A percentile compares a stretch with the other conserved stretches of the same genome.
Evolutionary conservation across 2,113 vertebrate species (phyloP).

Genomic region (Ciconia stormi): DNA sequence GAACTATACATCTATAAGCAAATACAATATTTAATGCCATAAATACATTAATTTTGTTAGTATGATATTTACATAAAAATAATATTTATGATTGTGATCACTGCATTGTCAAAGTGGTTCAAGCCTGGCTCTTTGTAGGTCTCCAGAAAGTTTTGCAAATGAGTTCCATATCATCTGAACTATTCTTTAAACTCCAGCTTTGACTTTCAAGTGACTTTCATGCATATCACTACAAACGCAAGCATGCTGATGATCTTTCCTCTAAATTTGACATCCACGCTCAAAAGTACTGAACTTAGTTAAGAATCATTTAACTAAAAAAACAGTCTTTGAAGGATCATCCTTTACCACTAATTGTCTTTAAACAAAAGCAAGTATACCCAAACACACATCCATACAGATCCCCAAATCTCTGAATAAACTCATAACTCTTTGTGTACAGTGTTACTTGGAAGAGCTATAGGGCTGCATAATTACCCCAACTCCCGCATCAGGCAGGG

Average conservation of each 20-base stretch:
- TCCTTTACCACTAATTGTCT: not conserved
- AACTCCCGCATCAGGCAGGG: constrained; percentile 75
- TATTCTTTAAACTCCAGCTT: not conserved
- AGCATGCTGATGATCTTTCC: not conserved
- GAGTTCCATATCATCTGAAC: not conserved
- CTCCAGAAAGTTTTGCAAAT: not conserved
- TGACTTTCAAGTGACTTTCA: not conserved
- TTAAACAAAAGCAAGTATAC: constrained; percentile 4
- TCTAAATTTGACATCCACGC: not conserved
- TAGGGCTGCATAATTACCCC: constrained; percentile 63
- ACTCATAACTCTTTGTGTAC: constrained; percentile 14
- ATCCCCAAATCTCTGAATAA: constrained; percentile 31
- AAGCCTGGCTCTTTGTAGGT: not conserved
- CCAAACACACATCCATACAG: not conserved
- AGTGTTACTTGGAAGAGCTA: constrained; percentile 70
- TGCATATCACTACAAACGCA: not conserved
- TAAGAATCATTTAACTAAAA: not conserved
- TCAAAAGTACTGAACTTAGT: not conserved
- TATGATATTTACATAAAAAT: not conserved
- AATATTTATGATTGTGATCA: not conserved
- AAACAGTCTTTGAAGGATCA: not conserved
- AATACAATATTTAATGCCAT: not conserved
- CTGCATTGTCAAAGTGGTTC: not conserved
- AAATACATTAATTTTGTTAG: not conserved
- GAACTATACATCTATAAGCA: not conserved